Conservation (phyloP, 1,140 invertebrate genomes). For the Achatina immaculata region DNA sequence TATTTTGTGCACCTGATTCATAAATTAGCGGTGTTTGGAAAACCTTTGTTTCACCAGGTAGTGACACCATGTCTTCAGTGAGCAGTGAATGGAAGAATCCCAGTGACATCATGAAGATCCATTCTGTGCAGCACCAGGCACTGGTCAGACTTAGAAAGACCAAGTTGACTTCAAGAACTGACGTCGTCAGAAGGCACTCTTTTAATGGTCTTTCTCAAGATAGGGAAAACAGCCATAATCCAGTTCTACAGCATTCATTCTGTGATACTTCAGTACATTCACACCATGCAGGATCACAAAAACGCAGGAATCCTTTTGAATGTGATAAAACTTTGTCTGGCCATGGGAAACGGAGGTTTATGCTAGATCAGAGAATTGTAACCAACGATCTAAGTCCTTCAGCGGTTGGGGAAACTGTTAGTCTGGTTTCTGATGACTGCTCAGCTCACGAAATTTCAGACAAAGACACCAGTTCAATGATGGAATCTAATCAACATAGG, state of each 20-base stretch:
- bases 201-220: neutral
- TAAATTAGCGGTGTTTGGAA: too few relatives aligned
- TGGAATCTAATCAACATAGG: constrained; percentile 1
- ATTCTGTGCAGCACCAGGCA: constrained; percentile 38
- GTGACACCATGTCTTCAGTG: constrained; percentile 17
- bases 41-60: too few relatives aligned
- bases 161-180: neutral
- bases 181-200: neutral
- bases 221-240: neutral
- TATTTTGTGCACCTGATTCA: too few relatives aligned
- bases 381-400: neutral
- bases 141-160: neutral
- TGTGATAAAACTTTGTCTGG: constrained; percentile 1
- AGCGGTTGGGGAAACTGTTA: neutral
- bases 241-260: neutral
- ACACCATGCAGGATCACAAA: neutral
- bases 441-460: neutral
- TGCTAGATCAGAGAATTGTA: neutral
- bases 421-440: neutral
- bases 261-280: neutral
- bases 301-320: constrained; percentile 33
- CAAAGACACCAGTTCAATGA: neutral
- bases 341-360: neutral
- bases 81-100: constrained; percentile 52
- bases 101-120: constrained; percentile 48